A percentile compares a stretch with the other conserved stretches of the same genome.
Conservation (phyloP, 2,113 vertebrate species). For the Falco punctatus region DNA sequence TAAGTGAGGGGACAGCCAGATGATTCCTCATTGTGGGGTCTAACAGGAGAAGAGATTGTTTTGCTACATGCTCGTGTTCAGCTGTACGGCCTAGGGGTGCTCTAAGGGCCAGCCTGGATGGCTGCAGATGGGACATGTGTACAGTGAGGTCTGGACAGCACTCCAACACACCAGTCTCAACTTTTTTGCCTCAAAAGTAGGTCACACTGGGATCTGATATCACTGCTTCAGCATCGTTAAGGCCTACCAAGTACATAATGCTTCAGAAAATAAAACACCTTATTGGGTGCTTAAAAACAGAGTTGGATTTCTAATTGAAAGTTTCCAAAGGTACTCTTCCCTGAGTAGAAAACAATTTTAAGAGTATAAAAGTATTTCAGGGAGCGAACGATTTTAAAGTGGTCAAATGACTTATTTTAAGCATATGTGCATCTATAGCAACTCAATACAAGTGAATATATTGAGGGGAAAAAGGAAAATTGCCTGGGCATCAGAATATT, state of each 20-base stretch:
- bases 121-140: neutral
- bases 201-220: neutral
- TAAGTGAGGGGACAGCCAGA: neutral
- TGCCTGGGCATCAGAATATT: neutral
- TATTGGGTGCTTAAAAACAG: neutral
- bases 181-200: neutral
- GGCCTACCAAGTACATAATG: neutral
- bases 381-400: neutral
- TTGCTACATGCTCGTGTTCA: neutral
- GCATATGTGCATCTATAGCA: neutral
- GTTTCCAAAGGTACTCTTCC: neutral
- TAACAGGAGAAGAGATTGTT: neutral
- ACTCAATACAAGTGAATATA: neutral
- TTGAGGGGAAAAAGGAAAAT: neutral
- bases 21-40: neutral
- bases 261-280: neutral
- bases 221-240: neutral
- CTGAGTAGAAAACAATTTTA: neutral
- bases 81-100: neutral
- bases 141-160: neutral
- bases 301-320: neutral
- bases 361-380: neutral
- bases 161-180: neutral
- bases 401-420: neutral
- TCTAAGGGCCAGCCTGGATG: neutral